Percentiles rank a stretch among this genome's conserved stretches.
phyloP scores from a whole-genome alignment of 2,888 invertebrate genomes.

The Clunio marinus region DNA sequence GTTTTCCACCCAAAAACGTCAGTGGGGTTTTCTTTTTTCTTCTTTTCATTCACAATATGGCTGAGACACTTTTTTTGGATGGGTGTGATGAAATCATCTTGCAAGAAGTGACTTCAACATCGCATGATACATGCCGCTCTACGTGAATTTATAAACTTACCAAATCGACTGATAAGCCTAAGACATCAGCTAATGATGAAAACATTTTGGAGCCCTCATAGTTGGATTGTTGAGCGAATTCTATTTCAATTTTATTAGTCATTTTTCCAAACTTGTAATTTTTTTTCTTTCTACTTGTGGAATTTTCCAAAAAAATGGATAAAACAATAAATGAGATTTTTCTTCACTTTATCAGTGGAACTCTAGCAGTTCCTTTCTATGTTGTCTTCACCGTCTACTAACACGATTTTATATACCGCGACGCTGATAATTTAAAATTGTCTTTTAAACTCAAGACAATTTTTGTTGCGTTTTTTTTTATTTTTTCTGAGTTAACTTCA shows the following conservation, averaged over 20 bases:
- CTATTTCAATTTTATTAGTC: constrained; percentile 20
- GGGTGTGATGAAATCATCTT: background rate
- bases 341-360: background rate
- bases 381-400: background rate
- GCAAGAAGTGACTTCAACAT: background rate
- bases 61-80: background rate
- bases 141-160: constrained; percentile 56
- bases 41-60: no score
- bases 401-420: background rate
- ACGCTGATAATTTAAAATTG: background rate
- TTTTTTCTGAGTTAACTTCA: no score
- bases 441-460: no score
- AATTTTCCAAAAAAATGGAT: background rate
- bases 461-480: no score
- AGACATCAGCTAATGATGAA: constrained; percentile 61
- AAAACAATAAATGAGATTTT: no score
- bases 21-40: background rate
- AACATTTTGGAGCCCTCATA: constrained; percentile 72
- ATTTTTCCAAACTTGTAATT: no score
- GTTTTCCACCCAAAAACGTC: background rate
- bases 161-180: constrained; percentile 73
- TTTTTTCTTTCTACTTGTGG: background rate
- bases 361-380: background rate
- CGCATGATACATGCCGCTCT: background rate
- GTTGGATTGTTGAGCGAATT: constrained; percentile 48